phyloP scores from a whole-genome alignment of 2,113 vertebrate genomes.

The Tringa solitaria region DNA sequence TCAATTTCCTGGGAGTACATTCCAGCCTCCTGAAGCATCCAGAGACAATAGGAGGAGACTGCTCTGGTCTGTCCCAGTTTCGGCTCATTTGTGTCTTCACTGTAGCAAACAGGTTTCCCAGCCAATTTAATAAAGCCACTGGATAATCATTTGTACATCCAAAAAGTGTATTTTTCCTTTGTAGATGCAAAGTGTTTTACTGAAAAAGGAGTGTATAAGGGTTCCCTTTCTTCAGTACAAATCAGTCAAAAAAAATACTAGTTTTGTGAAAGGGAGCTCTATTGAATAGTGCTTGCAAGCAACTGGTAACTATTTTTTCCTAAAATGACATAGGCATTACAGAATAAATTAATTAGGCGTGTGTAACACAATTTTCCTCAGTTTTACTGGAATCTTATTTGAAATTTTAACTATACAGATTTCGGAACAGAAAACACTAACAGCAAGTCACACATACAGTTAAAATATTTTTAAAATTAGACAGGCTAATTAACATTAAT shows the following conservation, averaged over 20 bases:
- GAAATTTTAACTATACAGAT: neutral
- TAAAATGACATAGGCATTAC: neutral
- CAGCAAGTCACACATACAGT: neutral
- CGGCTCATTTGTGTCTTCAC: neutral
- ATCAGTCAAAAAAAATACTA: neutral
- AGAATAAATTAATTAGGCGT: slow-evolving; percentile 6
- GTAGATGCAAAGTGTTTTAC: neutral
- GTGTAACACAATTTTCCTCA: neutral
- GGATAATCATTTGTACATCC: neutral
- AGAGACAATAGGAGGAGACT: neutral
- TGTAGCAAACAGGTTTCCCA: neutral
- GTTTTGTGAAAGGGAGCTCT: neutral
- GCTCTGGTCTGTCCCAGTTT: slow-evolving; percentile 18
- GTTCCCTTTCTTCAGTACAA: neutral
- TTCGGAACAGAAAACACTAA: neutral
- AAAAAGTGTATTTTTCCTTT: neutral
- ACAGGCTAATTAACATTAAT: neutral
- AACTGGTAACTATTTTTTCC: neutral
- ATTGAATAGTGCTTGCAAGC: neutral
- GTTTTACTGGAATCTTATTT: neutral
- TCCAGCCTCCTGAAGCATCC: neutral
- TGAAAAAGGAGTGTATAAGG: neutral
- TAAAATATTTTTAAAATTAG: neutral
- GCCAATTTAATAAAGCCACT: neutral
- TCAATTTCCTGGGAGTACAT: neutral